phyloP scores from a whole-genome alignment of 2,888 invertebrate genomes.

The Heliconius aoede region DNA sequence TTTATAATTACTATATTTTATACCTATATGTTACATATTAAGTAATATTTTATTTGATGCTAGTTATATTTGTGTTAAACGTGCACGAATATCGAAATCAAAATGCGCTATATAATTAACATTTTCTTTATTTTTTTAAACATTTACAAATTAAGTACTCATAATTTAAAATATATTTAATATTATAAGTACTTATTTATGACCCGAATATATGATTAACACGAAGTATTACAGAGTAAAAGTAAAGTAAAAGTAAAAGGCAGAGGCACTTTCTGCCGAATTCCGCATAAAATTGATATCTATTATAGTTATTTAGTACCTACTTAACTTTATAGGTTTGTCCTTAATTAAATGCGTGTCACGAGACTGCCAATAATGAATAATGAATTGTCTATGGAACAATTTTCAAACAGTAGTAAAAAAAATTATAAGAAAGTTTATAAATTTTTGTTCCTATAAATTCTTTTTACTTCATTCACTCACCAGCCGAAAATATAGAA shows the following conservation, averaged over 20 bases:
- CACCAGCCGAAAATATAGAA: too few relatives aligned
- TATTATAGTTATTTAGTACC: background rate
- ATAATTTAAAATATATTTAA: background rate
- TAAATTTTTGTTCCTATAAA: too few relatives aligned
- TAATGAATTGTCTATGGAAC: background rate
- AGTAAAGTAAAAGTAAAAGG: too few relatives aligned
- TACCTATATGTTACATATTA: too few relatives aligned
- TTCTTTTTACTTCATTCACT: background rate
- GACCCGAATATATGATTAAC: too few relatives aligned
- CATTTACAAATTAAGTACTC: background rate
- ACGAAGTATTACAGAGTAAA: background rate
- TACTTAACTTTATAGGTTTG: background rate
- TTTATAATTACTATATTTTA: too few relatives aligned
- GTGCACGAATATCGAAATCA: too few relatives aligned
- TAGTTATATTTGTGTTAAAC: too few relatives aligned
- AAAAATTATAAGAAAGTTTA: too few relatives aligned
- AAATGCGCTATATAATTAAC: background rate
- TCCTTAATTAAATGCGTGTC: background rate
- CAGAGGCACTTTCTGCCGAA: too few relatives aligned
- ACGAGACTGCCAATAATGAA: background rate
- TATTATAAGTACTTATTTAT: background rate
- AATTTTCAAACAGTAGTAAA: too few relatives aligned
- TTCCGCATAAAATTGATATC: background rate
- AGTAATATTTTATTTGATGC: too few relatives aligned
- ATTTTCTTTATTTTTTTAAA: background rate